These are phyloP conservation scores for Lethenteron reissneri DNA, from an alignment of 2,113 vertebrate species.

Conservation along the genomic window DNA sequence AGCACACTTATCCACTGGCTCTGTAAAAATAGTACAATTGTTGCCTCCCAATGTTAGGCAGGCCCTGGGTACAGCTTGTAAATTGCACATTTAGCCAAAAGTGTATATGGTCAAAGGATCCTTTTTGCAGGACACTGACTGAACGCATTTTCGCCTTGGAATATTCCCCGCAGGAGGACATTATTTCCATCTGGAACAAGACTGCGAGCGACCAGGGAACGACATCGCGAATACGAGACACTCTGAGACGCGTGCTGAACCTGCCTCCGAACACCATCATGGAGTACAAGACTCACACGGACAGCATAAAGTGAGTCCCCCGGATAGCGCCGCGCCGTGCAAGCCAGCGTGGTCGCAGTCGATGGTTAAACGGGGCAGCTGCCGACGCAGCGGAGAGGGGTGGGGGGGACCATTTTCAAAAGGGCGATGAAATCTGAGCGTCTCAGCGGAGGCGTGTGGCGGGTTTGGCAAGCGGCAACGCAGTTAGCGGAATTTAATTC, in stretches of 20 bases:
- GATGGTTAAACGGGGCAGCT: constrained; percentile 10
- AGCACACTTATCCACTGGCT: too few relatives aligned
- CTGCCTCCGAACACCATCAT: constrained; percentile 55
- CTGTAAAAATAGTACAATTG: too few relatives aligned
- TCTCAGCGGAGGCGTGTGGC: constrained; percentile 8
- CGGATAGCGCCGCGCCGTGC: constrained; percentile 12
- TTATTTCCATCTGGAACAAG: constrained; percentile 56
- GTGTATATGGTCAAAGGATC: too few relatives aligned
- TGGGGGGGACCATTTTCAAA: constrained; percentile 8
- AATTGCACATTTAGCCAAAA: too few relatives aligned
- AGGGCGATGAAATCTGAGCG: constrained; percentile 12
- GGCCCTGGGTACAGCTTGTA: too few relatives aligned
- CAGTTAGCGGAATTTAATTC: constrained; percentile 15
- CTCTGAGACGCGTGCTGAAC: constrained; percentile 41
- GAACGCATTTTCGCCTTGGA: too few relatives aligned
- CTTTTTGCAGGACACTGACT: too few relatives aligned
- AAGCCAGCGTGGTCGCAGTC: constrained; percentile 10
- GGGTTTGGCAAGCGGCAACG: constrained; percentile 15
- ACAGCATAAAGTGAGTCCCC: constrained; percentile 48
- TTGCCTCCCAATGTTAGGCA: too few relatives aligned
- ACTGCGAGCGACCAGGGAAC: constrained; percentile 50
- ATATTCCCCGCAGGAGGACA: constrained; percentile 28
- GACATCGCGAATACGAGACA: constrained; percentile 43
- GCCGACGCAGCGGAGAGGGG: constrained; percentile 9
- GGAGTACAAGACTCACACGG: constrained; percentile 55